Conservation (phyloP, 2,888 invertebrate genomes). For the Rotaria sp. region DNA sequence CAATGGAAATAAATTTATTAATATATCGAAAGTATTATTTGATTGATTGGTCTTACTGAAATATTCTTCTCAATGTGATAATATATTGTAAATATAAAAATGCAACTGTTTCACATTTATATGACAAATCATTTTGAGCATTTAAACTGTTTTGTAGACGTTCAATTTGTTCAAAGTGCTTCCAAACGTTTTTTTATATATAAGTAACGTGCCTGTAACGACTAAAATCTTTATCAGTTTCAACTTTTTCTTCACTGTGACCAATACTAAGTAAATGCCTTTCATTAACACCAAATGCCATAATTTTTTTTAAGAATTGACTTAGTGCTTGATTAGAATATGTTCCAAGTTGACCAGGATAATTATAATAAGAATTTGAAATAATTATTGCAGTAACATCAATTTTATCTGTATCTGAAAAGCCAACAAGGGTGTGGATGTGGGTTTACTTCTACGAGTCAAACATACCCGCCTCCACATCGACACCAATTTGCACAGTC, state of each 20-base stretch:
- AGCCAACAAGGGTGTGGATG: too few relatives aligned
- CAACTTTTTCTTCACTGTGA: constrained; percentile 93
- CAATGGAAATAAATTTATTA: constrained; percentile 78
- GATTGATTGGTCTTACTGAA: constrained; percentile 62
- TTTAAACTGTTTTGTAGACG: constrained; percentile 76
- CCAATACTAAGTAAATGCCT: constrained; percentile 91
- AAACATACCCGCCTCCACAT: too few relatives aligned
- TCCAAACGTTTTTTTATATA: constrained; percentile 82
- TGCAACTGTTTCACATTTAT: constrained; percentile 98
- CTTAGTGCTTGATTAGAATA: constrained; percentile 98
- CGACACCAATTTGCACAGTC: too few relatives aligned
- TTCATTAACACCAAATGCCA: constrained; percentile 92
- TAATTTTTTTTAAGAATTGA: constrained; percentile 97
- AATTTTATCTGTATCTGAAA: constrained; percentile 77
- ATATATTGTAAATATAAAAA: constrained; percentile 85
- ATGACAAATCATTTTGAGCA: constrained; percentile 56
- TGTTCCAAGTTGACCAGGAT: constrained; percentile 93
- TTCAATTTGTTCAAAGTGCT: constrained; percentile 75
- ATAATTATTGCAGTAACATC: constrained; percentile 99
- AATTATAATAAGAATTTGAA: constrained; percentile 96
- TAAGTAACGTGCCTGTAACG: constrained; percentile 96
- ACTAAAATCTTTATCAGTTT: constrained; percentile 98
- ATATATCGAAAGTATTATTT: constrained; percentile 31
- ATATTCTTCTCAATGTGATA: constrained; percentile 86
- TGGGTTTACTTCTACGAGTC: too few relatives aligned